These are phyloP conservation scores for Malaclemys terrapin DNA, from an alignment of 2,113 vertebrate genomes.

Conservation along the genomic window DNA sequence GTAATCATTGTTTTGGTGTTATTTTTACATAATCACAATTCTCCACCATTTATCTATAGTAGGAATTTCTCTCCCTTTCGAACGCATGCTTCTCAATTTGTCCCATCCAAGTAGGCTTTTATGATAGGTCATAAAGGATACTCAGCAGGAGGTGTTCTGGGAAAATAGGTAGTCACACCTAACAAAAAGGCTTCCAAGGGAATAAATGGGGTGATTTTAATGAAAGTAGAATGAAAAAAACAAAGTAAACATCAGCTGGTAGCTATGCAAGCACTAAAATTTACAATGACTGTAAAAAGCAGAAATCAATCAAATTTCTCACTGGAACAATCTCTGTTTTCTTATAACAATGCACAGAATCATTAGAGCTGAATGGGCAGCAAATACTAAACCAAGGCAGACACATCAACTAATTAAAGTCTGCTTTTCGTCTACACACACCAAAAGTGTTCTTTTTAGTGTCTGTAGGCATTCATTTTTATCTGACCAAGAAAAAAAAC, in stretches of 20 bases:
- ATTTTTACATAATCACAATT: constrained; percentile 33
- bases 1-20: neutral
- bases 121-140: constrained; percentile 55
- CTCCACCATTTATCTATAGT: constrained; percentile 12
- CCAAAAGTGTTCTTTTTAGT: neutral
- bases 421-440: neutral
- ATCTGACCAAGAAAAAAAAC: neutral
- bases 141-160: constrained; percentile 36
- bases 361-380: constrained; percentile 19
- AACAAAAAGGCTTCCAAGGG: constrained; percentile 46
- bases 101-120: constrained; percentile 58
- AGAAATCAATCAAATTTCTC: constrained; percentile 67
- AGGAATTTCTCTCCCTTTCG: constrained; percentile 8
- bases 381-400: constrained; percentile 37
- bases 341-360: constrained; percentile 34
- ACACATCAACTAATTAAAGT: constrained; percentile 40
- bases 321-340: constrained; percentile 41
- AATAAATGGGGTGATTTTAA: constrained; percentile 67
- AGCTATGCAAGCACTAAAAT: constrained; percentile 44
- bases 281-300: constrained; percentile 43
- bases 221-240: constrained; percentile 64
- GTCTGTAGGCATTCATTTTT: neutral
- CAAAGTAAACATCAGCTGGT: constrained; percentile 54
- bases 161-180: constrained; percentile 48
- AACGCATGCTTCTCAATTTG: constrained; percentile 32